Conservation (phyloP, 2,888 invertebrate species). For the Lymantria dispar region DNA sequence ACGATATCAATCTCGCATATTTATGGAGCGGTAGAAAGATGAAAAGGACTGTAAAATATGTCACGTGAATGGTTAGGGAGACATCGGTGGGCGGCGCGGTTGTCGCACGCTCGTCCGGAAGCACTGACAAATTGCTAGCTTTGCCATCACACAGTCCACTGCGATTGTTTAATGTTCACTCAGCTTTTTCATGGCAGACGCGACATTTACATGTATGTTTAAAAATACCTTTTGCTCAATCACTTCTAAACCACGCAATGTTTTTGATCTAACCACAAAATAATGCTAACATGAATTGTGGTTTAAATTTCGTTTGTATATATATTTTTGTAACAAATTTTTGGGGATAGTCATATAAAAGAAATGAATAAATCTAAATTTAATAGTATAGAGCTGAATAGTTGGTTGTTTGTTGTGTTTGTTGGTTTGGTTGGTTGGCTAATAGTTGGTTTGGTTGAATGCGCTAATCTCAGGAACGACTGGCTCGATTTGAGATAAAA, state of each 20-base stretch:
- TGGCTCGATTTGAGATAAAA: too few relatives aligned
- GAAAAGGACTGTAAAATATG: slow-evolving; percentile 41
- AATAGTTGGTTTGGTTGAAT: too few relatives aligned
- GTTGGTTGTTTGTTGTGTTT: too few relatives aligned
- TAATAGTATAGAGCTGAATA: too few relatives aligned
- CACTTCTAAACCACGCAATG: neutral
- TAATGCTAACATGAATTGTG: too few relatives aligned
- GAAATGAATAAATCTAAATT: too few relatives aligned
- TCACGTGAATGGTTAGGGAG: slow-evolving; percentile 36
- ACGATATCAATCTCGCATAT: slow-evolving; percentile 19
- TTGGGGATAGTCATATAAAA: too few relatives aligned
- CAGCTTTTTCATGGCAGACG: slow-evolving; percentile 20
- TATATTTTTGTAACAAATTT: too few relatives aligned
- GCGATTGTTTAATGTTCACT: slow-evolving; percentile 44
- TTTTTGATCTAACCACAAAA: neutral
- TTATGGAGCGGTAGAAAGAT: slow-evolving; percentile 25
- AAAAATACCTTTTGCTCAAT: slow-evolving; percentile 1
- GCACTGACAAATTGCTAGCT: slow-evolving; percentile 59
- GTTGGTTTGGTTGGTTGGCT: too few relatives aligned
- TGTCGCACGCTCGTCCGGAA: slow-evolving; percentile 42
- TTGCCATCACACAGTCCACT: slow-evolving; percentile 37
- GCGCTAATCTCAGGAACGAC: too few relatives aligned
- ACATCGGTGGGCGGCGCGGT: slow-evolving; percentile 19
- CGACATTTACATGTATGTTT: slow-evolving; percentile 9
- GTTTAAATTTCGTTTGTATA: too few relatives aligned